A percentile compares a stretch with the other conserved stretches of the same genome.
phyloP scores from a whole-genome alignment of 2,797 vertebrate genomes.

The Selene dorsalis region DNA sequence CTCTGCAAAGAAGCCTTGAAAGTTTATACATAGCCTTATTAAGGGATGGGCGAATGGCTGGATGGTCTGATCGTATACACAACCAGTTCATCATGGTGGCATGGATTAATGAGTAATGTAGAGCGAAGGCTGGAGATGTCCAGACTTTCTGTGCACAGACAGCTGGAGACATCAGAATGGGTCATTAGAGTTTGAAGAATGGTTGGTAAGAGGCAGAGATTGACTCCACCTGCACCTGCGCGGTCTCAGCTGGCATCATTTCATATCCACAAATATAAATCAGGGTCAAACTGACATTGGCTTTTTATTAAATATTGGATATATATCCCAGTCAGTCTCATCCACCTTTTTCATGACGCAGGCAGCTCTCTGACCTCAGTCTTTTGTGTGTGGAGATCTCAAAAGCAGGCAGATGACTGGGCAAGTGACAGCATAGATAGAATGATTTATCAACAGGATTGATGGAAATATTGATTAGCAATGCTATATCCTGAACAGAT shows the following conservation, averaged over 20 bases:
- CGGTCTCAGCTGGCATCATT: slow-evolving; percentile 2
- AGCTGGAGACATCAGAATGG: not conserved
- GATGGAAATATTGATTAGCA: not conserved
- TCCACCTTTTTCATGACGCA: not conserved
- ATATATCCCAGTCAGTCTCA: not conserved
- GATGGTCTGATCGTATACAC: not conserved
- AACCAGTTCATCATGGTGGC: not conserved
- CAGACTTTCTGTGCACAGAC: not conserved
- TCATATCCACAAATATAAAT: slow-evolving; percentile 16
- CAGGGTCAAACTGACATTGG: not conserved
- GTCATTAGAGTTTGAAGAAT: not conserved
- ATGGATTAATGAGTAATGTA: not conserved
- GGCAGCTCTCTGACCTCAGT: not conserved
- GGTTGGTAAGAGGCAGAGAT: not conserved
- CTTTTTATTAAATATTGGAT: slow-evolving; percentile 4
- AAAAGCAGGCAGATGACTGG: not conserved
- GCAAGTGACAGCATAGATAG: not conserved
- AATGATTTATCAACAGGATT: not conserved
- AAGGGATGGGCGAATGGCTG: not conserved
- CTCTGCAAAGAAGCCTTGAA: not conserved
- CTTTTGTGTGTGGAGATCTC: not conserved
- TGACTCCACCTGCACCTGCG: not conserved
- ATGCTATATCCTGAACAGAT: slow-evolving; percentile 18
- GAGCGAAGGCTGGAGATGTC: not conserved
- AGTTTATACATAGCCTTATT: not conserved